Evolutionary conservation across 2,797 vertebrate genomes (phyloP).

Genomic region (Amphiprion clarkii): DNA sequence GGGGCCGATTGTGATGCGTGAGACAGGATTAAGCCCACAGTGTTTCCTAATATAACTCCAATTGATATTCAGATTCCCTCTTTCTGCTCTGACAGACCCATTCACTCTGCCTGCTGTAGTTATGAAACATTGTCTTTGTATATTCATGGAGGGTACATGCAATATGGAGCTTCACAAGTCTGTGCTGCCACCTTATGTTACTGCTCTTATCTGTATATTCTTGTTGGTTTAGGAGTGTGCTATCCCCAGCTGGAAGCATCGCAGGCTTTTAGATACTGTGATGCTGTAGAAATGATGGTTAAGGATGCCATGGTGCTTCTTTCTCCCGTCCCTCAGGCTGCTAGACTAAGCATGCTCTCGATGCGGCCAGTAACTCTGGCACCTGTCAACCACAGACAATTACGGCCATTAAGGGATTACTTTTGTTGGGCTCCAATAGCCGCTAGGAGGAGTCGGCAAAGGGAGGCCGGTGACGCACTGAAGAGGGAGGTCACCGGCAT

Average conservation of each 20-base stretch:
- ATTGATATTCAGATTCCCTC: constrained; percentile 25
- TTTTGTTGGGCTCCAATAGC: constrained; percentile 62
- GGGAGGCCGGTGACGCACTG: constrained; percentile 40
- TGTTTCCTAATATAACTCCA: constrained; percentile 45
- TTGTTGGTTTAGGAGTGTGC: neutral
- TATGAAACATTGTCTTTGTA: neutral
- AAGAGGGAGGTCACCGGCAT: constrained; percentile 38
- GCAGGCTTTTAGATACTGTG: constrained; percentile 2
- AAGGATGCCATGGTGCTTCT: constrained; percentile 5
- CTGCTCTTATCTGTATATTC: neutral
- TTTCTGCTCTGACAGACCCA: constrained; percentile 7
- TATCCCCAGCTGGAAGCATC: neutral
- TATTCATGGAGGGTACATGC: neutral
- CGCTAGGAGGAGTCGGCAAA: constrained; percentile 42
- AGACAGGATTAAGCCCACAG: constrained; percentile 43
- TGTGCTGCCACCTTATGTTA: neutral
- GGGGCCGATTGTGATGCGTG: constrained; percentile 22
- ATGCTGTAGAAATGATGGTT: neutral
- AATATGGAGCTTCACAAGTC: too few relatives aligned
- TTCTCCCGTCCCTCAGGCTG: constrained; percentile 25
- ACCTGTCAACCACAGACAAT: constrained; percentile 72
- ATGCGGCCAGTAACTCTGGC: constrained; percentile 45
- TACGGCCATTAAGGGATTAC: constrained; percentile 76
- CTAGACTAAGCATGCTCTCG: constrained; percentile 8
- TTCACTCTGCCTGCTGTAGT: neutral